A percentile compares a stretch with the other conserved stretches of the same genome.
phyloP scores from a whole-genome alignment of 2,797 vertebrate species.

The Anisognathus igniventris region DNA sequence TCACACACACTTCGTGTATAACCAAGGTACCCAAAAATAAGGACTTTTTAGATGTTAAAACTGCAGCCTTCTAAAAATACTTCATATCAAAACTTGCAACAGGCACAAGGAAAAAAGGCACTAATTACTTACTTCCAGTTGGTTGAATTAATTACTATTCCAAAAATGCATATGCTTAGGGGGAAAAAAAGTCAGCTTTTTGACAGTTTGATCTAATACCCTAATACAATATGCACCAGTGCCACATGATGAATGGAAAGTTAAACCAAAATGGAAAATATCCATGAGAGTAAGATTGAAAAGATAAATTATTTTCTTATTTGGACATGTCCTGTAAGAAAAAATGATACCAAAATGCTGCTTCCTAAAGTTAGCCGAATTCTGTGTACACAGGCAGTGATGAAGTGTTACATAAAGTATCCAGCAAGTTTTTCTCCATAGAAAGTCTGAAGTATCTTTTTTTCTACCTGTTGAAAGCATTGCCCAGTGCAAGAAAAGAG shows the following conservation, averaged over 20 bases:
- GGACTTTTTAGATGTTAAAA: neutral
- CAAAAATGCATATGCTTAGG: slow-evolving; percentile 27
- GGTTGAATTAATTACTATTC: slow-evolving; percentile 48
- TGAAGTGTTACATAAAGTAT: neutral
- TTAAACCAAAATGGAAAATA: slow-evolving; percentile 55
- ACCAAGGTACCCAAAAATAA: neutral
- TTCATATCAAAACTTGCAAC: neutral
- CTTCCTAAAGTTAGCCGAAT: neutral
- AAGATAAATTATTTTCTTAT: slow-evolving; percentile 51
- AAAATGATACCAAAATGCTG: slow-evolving; percentile 30
- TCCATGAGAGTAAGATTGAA: neutral
- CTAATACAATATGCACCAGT: slow-evolving; percentile 30
- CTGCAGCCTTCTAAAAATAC: neutral
- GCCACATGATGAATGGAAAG: slow-evolving; percentile 47
- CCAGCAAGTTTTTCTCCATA: neutral
- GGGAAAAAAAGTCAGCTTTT: neutral
- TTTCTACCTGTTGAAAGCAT: neutral
- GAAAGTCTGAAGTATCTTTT: neutral
- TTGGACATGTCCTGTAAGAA: slow-evolving; percentile 18
- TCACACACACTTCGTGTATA: neutral
- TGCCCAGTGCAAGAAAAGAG: neutral
- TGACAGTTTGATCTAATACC: slow-evolving; percentile 61
- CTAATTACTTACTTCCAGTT: slow-evolving; percentile 52
- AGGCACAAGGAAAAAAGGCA: neutral
- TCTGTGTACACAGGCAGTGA: neutral